phyloP scores from a whole-genome alignment of 1,140 invertebrate species.

The Holcopasites calliopsidis region DNA sequence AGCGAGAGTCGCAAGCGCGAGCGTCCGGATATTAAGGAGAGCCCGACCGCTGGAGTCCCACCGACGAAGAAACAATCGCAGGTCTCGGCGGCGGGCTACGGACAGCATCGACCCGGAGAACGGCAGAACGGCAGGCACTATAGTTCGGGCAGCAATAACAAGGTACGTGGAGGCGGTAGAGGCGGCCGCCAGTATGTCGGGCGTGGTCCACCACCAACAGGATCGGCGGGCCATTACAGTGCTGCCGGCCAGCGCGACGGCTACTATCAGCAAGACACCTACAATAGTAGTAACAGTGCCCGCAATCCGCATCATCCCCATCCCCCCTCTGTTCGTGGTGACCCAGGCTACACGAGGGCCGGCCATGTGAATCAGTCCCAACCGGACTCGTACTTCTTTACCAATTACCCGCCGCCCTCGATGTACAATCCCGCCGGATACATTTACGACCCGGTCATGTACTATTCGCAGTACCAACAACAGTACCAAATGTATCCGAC shows the following conservation, averaged over 20 bases:
- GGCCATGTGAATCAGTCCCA: constrained; percentile 29
- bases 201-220: constrained; percentile 66
- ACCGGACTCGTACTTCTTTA: constrained; percentile 59
- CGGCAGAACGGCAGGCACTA: constrained; percentile 75
- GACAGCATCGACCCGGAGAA: constrained; percentile 63
- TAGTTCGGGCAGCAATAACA: constrained; percentile 78
- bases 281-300: constrained; percentile 53
- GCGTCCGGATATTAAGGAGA: constrained; percentile 52
- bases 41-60: constrained; percentile 20
- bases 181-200: constrained; percentile 61
- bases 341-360: constrained; percentile 49
- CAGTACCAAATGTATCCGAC: constrained; percentile 67
- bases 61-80: constrained; percentile 63
- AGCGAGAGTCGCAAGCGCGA: constrained; percentile 68
- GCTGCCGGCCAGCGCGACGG: constrained; percentile 46
- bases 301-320: constrained; percentile 46
- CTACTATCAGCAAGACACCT: constrained; percentile 62
- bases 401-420: constrained; percentile 66
- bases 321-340: constrained; percentile 47
- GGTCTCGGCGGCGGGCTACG: constrained; percentile 30
- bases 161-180: constrained; percentile 79
- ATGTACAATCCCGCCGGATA: constrained; percentile 51
- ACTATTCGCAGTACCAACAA: constrained; percentile 67
- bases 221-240: constrained; percentile 60
- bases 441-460: constrained; percentile 69